Percentiles rank a stretch among this genome's conserved stretches.
phyloP scores from a whole-genome alignment of 2,113 vertebrate species.

The Sapayoa aenigma region DNA sequence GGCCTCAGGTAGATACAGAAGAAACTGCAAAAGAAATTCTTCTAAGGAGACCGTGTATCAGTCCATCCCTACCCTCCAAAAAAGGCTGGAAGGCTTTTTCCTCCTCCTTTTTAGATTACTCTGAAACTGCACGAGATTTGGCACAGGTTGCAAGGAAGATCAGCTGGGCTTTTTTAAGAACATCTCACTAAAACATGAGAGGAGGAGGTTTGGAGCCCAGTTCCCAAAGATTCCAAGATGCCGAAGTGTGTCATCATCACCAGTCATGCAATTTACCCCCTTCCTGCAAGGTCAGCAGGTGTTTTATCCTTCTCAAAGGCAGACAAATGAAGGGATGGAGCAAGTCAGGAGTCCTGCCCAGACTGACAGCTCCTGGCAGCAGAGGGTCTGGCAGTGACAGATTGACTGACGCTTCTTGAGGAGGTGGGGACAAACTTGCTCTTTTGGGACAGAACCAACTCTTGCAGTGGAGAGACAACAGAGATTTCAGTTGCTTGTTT shows the following conservation, averaged over 20 bases:
- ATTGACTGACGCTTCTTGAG: background rate
- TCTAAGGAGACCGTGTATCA: background rate
- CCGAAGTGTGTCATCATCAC: background rate
- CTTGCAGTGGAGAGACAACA: background rate
- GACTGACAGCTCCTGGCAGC: background rate
- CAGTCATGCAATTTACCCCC: background rate
- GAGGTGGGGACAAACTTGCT: background rate
- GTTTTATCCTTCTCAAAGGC: constrained; percentile 21
- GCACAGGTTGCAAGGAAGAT: background rate
- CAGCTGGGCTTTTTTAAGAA: background rate
- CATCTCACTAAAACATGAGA: background rate
- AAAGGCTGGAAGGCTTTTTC: background rate
- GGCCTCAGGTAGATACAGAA: background rate
- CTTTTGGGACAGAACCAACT: background rate
- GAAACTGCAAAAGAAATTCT: background rate
- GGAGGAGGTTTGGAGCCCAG: background rate
- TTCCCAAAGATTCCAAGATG: background rate
- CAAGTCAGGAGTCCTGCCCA: background rate
- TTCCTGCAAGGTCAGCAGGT: background rate
- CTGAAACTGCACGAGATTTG: background rate
- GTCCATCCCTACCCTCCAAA: background rate
- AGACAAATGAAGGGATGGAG: background rate
- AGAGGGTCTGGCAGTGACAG: background rate
- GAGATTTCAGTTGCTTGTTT: background rate
- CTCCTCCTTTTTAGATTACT: background rate